Conservation (phyloP, 1,140 invertebrate species). For the Polyergus mexicanus region DNA sequence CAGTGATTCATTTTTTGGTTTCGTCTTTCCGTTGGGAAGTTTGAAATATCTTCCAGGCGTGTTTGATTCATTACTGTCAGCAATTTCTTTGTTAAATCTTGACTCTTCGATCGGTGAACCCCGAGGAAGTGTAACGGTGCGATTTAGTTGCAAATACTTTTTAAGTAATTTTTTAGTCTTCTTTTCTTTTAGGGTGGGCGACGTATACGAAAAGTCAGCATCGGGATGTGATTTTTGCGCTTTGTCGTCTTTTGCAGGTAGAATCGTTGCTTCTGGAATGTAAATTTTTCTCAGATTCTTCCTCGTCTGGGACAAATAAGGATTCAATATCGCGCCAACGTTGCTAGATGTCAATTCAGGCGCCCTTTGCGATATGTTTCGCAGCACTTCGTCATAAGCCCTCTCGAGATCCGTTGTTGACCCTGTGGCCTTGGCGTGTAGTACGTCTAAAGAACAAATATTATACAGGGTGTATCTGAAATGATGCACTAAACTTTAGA, state of each 20-base stretch:
- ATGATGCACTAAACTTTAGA: too few relatives aligned
- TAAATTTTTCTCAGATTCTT: background rate
- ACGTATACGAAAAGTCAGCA: background rate
- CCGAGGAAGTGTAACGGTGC: background rate
- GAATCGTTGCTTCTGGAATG: background rate
- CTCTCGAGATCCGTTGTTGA: background rate
- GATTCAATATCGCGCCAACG: background rate
- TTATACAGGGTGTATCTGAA: too few relatives aligned
- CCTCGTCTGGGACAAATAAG: slow-evolving; percentile 8
- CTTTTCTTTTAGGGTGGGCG: background rate
- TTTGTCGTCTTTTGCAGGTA: background rate
- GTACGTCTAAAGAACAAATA: slow-evolving; percentile 40
- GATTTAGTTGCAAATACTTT: slow-evolving; percentile 28
- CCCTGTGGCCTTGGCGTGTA: background rate
- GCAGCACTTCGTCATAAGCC: slow-evolving; percentile 61
- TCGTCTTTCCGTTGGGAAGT: background rate
- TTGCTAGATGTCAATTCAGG: slow-evolving; percentile 1
- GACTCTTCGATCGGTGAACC: background rate
- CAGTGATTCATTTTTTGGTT: background rate
- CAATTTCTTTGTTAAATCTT: background rate
- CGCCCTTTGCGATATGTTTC: slow-evolving; percentile 16
- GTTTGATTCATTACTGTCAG: background rate
- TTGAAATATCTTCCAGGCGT: background rate
- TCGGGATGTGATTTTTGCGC: background rate
- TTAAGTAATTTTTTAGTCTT: slow-evolving; percentile 30